Evolutionary conservation across 30 jellyfish, hydroid and myxozoan species (phyloP), one percentile per base, ranked within the genome.

Genomic region (Euphysa ruthae): DNA sequence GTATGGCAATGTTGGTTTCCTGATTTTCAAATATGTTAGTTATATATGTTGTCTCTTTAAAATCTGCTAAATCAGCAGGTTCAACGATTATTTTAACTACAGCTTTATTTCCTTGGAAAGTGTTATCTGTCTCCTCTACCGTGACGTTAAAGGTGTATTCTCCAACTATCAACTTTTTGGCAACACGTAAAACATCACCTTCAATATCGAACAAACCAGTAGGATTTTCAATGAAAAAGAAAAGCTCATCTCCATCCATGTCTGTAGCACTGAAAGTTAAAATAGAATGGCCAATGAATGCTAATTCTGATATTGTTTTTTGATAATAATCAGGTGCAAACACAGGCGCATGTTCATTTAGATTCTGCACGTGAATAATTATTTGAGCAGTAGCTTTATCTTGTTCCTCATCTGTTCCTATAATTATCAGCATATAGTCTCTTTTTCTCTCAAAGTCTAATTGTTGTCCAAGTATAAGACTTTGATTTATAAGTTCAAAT

Each of bases 291-390:
- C 87, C 93, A 43, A 73, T 25, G 16, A 72, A 32, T 6, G 97
- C 84, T 5, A 77, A 73, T 54, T 87, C 97, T 0, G 97, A 87
- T 7, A 87, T 73, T 18, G 80, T 70, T 42, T 49, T 75, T 32
- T 20, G 29, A 82, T 72, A 79, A 32, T 49, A 0, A 14, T 19
- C 32, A 12, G 74, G 86, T 1, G 70, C 71, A 58, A 85, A 85
- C 6, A 69, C 68, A 4, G 98, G 98, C 4, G 77, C 65, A 26
- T 66, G 58, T 55, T 89, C 94, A 77, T 89, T 89, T 55, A 79
- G 43, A 68, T 89, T 93, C 5, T 77, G 75, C 16, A 89, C 58
- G 49, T 73, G 44, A 23, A 89, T 49, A 78, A 75, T 22, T 1
- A 89, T 77, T 31, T 68, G 52, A 25, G 94, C 80, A 14, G 60